phyloP scores from a whole-genome alignment of 1,140 invertebrate species.

The Saxidomus purpurata region DNA sequence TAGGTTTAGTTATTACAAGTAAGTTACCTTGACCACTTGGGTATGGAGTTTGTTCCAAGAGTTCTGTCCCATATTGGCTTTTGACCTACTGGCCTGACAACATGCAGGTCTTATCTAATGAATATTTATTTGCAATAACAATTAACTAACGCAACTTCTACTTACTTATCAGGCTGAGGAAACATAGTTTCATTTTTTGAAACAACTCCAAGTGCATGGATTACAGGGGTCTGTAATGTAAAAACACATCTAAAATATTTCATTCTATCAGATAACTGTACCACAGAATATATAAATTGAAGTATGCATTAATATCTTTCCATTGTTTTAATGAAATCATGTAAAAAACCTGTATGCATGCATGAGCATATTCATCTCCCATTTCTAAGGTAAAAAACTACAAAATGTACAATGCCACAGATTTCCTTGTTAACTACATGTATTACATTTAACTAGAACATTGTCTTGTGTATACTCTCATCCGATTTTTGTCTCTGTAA shows the following conservation, averaged over 20 bases:
- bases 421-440: no score
- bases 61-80: not conserved
- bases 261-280: not conserved
- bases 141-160: not conserved
- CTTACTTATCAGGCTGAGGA: constrained; percentile 81
- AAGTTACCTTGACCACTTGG: not conserved
- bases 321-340: not conserved
- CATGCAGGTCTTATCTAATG: no score
- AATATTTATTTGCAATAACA: not conserved
- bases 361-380: not conserved
- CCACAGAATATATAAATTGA: not conserved
- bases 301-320: not conserved
- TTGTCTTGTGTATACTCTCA: no score
- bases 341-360: not conserved
- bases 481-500: no score
- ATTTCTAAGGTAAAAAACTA: not conserved
- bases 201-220: constrained; percentile 84
- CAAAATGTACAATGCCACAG: not conserved
- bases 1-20: no score
- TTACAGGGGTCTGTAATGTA: constrained; percentile 82
- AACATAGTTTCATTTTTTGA: constrained; percentile 79
- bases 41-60: not conserved
- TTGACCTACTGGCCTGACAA: not conserved
- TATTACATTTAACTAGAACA: no score
- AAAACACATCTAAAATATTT: not conserved